A percentile compares a stretch with the other conserved stretches of the same genome.
Conservation (phyloP, 2,113 vertebrate genomes). For the Corapipo altera region DNA sequence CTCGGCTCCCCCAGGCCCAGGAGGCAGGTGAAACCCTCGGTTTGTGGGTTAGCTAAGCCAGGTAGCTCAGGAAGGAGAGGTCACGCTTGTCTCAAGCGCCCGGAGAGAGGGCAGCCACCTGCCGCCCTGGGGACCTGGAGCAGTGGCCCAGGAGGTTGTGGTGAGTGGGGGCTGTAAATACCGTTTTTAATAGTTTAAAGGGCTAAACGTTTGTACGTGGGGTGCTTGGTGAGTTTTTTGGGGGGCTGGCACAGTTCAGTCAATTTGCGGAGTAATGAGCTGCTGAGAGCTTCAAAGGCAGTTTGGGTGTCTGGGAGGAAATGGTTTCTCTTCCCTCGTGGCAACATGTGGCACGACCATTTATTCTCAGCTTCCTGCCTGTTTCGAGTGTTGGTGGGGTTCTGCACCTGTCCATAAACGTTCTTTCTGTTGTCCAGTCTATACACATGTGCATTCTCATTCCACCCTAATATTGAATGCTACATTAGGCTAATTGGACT, state of each 20-base stretch:
- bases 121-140: conserved; percentile 6
- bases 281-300: background rate
- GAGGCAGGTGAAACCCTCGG: background rate
- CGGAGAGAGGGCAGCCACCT: background rate
- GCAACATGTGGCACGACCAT: background rate
- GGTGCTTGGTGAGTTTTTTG: background rate
- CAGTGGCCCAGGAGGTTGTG: conserved; percentile 29
- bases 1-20: background rate
- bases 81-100: background rate
- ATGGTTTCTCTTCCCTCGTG: background rate
- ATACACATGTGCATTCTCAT: background rate
- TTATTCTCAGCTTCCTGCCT: background rate
- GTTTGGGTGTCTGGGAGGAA: background rate
- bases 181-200: background rate
- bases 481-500: background rate
- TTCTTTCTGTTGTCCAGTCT: background rate
- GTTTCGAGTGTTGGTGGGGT: background rate
- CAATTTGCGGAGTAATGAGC: background rate
- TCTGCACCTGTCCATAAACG: background rate
- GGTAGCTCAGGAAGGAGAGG: conserved; percentile 11
- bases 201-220: background rate
- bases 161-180: conserved; percentile 33
- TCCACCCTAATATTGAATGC: background rate
- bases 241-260: background rate
- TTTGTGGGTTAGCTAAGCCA: background rate